Evolutionary conservation across 2,888 invertebrate genomes (phyloP).

Genomic region (Heteromurus nitidus): DNA sequence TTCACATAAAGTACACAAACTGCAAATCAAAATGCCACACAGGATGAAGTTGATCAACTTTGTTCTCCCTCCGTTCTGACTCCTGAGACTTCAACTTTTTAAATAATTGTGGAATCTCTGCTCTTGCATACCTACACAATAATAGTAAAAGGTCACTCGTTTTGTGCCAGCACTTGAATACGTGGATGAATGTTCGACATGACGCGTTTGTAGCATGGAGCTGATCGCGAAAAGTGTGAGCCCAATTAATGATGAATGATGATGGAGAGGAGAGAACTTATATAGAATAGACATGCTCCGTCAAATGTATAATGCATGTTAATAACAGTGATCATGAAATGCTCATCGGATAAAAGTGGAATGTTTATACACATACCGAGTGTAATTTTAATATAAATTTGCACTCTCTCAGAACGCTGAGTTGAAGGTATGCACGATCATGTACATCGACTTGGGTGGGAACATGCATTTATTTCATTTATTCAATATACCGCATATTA

Average conservation of each 20-base stretch:
- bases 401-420: no score
- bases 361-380: not conserved
- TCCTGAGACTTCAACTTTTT: not conserved
- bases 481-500: not conserved
- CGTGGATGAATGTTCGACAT: not conserved
- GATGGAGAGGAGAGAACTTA: not conserved
- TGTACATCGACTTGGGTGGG: not conserved
- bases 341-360: not conserved
- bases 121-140: not conserved
- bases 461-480: not conserved
- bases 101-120: not conserved
- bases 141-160: conserved; percentile 8
- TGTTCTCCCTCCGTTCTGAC: conserved; percentile 20
- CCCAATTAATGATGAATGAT: no score
- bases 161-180: not conserved
- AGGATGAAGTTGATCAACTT: conserved; percentile 25
- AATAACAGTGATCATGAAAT: not conserved
- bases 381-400: not conserved
- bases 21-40: not conserved
- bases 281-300: not conserved
- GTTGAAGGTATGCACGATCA: not conserved
- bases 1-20: not conserved
- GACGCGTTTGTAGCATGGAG: not conserved
- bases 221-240: not conserved
- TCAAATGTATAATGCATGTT: not conserved